Percentiles rank a stretch among this genome's conserved stretches.
These are phyloP conservation scores for Syngnathus rostellatus DNA, from an alignment of 2,797 vertebrate genomes.

Conservation along the genomic window DNA sequence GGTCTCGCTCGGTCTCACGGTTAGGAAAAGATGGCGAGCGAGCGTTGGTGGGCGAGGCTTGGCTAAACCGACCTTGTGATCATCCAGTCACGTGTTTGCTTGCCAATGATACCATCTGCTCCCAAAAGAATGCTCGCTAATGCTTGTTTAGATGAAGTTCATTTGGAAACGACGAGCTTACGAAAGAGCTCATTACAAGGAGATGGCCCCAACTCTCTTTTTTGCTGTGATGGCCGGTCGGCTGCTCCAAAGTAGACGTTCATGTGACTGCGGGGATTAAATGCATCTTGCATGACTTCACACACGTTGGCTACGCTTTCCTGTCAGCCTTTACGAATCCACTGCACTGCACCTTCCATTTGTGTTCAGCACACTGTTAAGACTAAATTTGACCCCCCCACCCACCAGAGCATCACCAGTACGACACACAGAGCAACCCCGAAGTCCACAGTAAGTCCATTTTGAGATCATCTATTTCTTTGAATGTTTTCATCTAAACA, in stretches of 20 bases:
- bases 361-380: not conserved
- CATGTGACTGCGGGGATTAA: slow-evolving; percentile 40
- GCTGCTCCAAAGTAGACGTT: slow-evolving; percentile 2
- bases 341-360: not conserved
- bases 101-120: slow-evolving; percentile 28
- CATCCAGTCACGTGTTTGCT: slow-evolving; percentile 61
- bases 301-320: slow-evolving; percentile 13
- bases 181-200: not conserved
- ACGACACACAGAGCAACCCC: slow-evolving; percentile 48
- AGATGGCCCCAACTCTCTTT: too few relatives aligned
- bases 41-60: slow-evolving; percentile 22
- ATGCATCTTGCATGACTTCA: slow-evolving; percentile 34
- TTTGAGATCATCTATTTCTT: not conserved
- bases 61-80: slow-evolving; percentile 50
- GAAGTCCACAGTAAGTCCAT: slow-evolving; percentile 48
- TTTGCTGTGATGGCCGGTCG: too few relatives aligned
- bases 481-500: not conserved
- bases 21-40: slow-evolving; percentile 25
- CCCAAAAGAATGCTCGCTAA: slow-evolving; percentile 16
- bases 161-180: slow-evolving; percentile 8
- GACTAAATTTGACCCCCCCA: not conserved
- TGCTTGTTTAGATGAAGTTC: slow-evolving; percentile 12
- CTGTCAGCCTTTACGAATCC: slow-evolving; percentile 14
- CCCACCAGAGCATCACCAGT: slow-evolving; percentile 35
- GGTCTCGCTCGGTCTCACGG: slow-evolving; percentile 40